Evolutionary conservation across 2,113 vertebrate genomes (phyloP).

Genomic region (Brachirus orientalis): DNA sequence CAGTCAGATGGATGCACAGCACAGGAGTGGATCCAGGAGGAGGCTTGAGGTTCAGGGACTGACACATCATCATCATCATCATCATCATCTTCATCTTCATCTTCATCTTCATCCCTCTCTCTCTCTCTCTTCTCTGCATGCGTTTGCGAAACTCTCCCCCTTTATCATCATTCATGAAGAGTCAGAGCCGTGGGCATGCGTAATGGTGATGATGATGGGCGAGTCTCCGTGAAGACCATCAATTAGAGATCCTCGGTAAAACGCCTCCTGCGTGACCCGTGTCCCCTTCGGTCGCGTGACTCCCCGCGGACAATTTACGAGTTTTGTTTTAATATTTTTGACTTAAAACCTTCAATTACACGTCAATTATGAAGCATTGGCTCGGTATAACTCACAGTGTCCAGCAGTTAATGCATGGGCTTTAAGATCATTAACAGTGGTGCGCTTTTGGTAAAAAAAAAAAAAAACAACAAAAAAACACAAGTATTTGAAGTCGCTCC

Average conservation of each 20-base stretch:
- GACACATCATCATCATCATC: constrained; percentile 64
- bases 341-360: not conserved
- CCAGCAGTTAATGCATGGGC: not conserved
- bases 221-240: constrained; percentile 39
- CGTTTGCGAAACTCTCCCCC: constrained; percentile 3
- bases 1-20: constrained; percentile 51
- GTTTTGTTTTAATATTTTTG: not conserved
- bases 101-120: constrained; percentile 14
- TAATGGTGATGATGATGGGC: constrained; percentile 36
- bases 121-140: not conserved
- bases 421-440: no score
- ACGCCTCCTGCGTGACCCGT: constrained; percentile 42
- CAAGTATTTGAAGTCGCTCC: constrained; percentile 38
- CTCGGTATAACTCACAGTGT: not conserved
- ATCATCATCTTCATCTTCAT: no score
- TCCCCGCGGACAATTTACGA: no score
- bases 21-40: constrained; percentile 38
- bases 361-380: not conserved
- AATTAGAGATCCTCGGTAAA: constrained; percentile 50
- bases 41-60: constrained; percentile 60
- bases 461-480: no score
- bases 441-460: constrained; percentile 15
- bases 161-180: constrained; percentile 53
- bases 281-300: not conserved
- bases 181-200: constrained; percentile 51